These are phyloP conservation scores for Mnemiopsis leidyi DNA, from an alignment of 37 sponge, comb jelly and placozoan species.

Conservation along the genomic window DNA sequence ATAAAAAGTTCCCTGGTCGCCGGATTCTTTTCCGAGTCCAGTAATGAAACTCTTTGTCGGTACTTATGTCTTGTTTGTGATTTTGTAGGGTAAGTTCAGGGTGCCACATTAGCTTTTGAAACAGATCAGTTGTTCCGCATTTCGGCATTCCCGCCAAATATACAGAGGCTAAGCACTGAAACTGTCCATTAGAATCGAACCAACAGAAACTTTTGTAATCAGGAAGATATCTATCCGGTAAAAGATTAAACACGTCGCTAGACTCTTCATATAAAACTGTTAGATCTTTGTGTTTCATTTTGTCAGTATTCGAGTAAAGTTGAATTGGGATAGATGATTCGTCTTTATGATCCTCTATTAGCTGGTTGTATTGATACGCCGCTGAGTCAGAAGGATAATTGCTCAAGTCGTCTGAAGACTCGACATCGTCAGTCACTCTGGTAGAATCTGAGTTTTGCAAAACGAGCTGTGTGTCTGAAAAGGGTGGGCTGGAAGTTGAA, in stretches of 20 bases:
- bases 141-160: slow-evolving; percentile 29
- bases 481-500: too few relatives aligned
- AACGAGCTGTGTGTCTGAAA: too few relatives aligned
- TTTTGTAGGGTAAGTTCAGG: background rate
- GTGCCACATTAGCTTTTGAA: slow-evolving; percentile 13
- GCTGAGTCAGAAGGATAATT: background rate
- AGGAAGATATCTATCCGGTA: slow-evolving; percentile 28
- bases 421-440: too few relatives aligned
- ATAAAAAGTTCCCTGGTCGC: background rate
- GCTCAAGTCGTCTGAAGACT: background rate
- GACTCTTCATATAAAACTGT: slow-evolving; percentile 21
- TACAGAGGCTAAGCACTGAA: slow-evolving; percentile 5
- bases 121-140: slow-evolving; percentile 39
- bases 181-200: background rate
- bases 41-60: slow-evolving; percentile 1
- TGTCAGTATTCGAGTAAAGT: too few relatives aligned
- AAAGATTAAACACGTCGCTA: background rate
- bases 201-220: slow-evolving; percentile 58
- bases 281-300: background rate
- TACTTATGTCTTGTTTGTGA: background rate
- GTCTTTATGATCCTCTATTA: too few relatives aligned
- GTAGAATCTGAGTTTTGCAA: too few relatives aligned
- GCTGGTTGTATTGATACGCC: too few relatives aligned
- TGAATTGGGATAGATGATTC: too few relatives aligned
- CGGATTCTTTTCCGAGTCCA: background rate